Base-by-base conservation (phyloP, 1,140 invertebrate species). In the Thaumatotibia leucotreta region DNA sequence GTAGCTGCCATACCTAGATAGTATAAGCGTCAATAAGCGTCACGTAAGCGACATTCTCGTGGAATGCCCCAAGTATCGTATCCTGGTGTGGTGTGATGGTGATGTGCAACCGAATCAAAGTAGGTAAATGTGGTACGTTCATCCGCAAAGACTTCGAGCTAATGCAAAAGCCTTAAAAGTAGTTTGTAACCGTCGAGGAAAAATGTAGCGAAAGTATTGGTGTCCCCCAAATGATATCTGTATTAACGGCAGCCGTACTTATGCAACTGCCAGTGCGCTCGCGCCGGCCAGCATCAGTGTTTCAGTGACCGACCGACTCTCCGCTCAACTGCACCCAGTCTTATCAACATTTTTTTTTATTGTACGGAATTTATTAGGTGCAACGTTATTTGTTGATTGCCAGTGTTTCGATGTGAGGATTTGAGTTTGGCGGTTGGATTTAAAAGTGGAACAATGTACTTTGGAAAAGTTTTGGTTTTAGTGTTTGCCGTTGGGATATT, bases 211-310 rank as follows among this genome's bases (percentile, higher is more conserved):
- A 89, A 89, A 89, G 87, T 89, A 73, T 82, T 61, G 69, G 83
- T 86, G 87, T 86, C 87, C 86, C 83, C 84, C 86, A 89, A 89
- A 89, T 88, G 83, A 86, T 90, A 87, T 88, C 86, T 87, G 82
- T 88, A 86, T 87, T 80, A 86, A 81, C 76, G 81, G 74, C 71
- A 69, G 71, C 68, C 70, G 77, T 84, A 81, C 81, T 90, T 88
- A 90, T 88, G 87, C 87, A 90, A 90, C 76, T 65, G 32, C 24
- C 49, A 69, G 73, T 74, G 71, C 65, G 71, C 68, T 77, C 73
- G 72, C 80, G 78, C 75, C 82, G 77, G 80, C 79, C 75, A 75
- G 76, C 69, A 73, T 73, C 77, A 82, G 82, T 84, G 76, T 69
- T 72, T 73, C 77, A 81, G 82, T 84, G 71, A 66, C 66, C 72